Evolutionary conservation across 2,888 invertebrate species (phyloP).

Genomic region (Hylaea fasciaria): DNA sequence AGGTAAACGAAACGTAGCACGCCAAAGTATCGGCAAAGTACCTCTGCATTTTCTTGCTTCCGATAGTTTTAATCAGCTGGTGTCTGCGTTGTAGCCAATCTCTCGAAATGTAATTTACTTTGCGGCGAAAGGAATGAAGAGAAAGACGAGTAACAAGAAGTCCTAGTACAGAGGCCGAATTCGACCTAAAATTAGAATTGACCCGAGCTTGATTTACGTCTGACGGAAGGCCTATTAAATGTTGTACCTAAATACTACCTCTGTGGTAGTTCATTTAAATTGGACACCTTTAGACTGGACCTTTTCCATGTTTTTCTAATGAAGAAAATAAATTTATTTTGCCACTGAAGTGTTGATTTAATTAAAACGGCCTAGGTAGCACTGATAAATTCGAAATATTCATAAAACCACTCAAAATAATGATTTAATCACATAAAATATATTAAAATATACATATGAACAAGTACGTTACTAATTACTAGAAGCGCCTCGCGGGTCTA

Average conservation of each 20-base stretch:
- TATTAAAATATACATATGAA: too few relatives aligned
- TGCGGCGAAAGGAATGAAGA: slow-evolving; percentile 12
- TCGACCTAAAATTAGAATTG: slow-evolving; percentile 14
- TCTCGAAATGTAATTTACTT: slow-evolving; percentile 19
- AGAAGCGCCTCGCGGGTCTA: too few relatives aligned
- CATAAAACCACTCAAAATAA: too few relatives aligned
- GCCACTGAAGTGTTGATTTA: too few relatives aligned
- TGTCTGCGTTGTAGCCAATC: slow-evolving; percentile 14
- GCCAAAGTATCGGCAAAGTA: not conserved
- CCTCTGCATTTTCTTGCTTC: slow-evolving; percentile 7
- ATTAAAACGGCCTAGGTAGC: too few relatives aligned
- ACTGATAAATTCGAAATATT: too few relatives aligned
- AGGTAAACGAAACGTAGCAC: too few relatives aligned
- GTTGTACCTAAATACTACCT: not conserved
- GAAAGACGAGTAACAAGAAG: slow-evolving; percentile 18
- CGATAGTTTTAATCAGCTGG: slow-evolving; percentile 18
- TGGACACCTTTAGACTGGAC: not conserved
- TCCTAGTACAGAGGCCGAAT: slow-evolving; percentile 5
- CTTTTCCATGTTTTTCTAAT: not conserved
- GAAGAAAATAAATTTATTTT: too few relatives aligned
- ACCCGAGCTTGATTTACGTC: slow-evolving; percentile 6
- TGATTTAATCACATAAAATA: too few relatives aligned
- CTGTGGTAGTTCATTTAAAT: not conserved
- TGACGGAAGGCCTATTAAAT: not conserved
- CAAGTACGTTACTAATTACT: too few relatives aligned